These are phyloP conservation scores for Nemotelus pantherinus DNA, from an alignment of 2,888 invertebrate species.

Conservation along the genomic window DNA sequence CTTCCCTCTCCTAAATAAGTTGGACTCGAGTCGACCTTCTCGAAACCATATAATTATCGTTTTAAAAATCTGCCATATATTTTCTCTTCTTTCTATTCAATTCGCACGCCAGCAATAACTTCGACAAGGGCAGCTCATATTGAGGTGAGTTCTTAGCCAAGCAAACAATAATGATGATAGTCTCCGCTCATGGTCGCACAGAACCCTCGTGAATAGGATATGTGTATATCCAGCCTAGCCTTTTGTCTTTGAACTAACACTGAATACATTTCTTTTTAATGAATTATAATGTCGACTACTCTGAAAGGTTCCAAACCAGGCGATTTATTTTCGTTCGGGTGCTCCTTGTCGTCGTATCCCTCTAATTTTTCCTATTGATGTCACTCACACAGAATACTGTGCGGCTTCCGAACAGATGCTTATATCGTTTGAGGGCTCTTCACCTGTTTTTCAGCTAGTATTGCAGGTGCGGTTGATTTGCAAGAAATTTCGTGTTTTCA, in stretches of 20 bases:
- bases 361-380: conserved; percentile 23
- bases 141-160: conserved; percentile 5
- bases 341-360: background rate
- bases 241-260: conserved; percentile 35
- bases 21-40: too few relatives aligned
- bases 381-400: conserved; percentile 34
- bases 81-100: too few relatives aligned
- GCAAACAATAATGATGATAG: conserved; percentile 37
- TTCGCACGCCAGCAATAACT: background rate
- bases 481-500: too few relatives aligned
- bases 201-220: background rate
- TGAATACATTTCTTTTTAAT: conserved; percentile 34
- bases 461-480: background rate
- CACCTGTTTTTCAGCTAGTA: background rate
- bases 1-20: too few relatives aligned
- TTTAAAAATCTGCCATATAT: too few relatives aligned
- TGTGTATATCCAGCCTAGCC: background rate
- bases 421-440: conserved; percentile 30
- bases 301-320: conserved; percentile 30
- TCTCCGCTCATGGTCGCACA: conserved; percentile 13
- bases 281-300: conserved; percentile 34
- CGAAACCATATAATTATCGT: too few relatives aligned
- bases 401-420: conserved; percentile 29
- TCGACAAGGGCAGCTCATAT: conserved; percentile 4
- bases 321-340: conserved; percentile 30